Percentiles rank a stretch among this genome's conserved stretches.
phyloP scores from a whole-genome alignment of 2,888 invertebrate species.

The Ormyrus rosae region DNA sequence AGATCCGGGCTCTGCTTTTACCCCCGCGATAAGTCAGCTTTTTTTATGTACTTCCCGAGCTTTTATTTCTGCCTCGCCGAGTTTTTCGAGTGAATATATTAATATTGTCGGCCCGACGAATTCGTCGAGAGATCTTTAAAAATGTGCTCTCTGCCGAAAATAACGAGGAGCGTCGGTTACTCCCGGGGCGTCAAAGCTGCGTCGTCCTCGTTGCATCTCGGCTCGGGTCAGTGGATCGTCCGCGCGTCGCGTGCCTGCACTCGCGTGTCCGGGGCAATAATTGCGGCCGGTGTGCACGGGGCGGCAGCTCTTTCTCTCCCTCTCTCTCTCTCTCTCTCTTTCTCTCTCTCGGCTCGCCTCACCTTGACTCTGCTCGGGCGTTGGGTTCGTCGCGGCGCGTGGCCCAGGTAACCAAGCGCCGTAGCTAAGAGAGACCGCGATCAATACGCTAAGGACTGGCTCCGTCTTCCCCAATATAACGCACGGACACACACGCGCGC shows the following conservation, averaged over 20 bases:
- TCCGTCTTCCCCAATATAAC: neutral
- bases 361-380: neutral
- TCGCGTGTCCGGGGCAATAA: constrained; percentile 67
- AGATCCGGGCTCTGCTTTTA: neutral
- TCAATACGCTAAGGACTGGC: constrained; percentile 34
- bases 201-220: too few species aligned
- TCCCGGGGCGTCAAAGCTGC: too few species aligned
- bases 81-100: too few species aligned
- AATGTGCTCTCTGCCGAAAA: too few species aligned
- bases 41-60: too few species aligned
- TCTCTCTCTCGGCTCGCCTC: neutral
- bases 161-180: too few species aligned
- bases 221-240: constrained; percentile 62
- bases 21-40: too few species aligned
- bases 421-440: constrained; percentile 46
- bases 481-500: too few species aligned
- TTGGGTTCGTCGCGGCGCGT: constrained; percentile 7
- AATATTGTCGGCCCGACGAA: too few species aligned
- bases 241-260: constrained; percentile 55
- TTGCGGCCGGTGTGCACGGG: constrained; percentile 3
- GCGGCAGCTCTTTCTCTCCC: neutral
- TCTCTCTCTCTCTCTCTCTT: constrained; percentile 41
- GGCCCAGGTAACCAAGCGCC: constrained; percentile 46
- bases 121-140: too few species aligned
- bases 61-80: too few species aligned